Base-by-base conservation (phyloP, 1,140 invertebrate species). In the Ceratina australensis region DNA sequence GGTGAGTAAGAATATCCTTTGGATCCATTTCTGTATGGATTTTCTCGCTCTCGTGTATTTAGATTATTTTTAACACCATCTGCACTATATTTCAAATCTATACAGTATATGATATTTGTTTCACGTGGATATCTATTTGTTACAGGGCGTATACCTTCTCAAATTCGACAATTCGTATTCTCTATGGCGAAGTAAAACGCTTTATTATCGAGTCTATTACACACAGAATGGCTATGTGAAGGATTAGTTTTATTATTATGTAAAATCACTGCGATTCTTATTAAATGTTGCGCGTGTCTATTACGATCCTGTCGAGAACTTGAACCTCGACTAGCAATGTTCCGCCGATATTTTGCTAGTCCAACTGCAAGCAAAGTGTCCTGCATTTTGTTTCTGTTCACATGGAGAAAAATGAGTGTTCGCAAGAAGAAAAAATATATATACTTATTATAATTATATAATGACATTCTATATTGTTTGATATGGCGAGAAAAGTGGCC, bases 111-210 rank as follows among this genome's bases (percentile, higher is more conserved):
- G n/a, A 26, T 26, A 60, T n/a, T 50, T 4, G 24, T 60, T 3
- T 0, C 7, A 0, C 16, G 54, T 16, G 5, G 10, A 42, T 66
- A 54, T 54, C 73, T 73, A 60, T 60, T 59, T 42, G 47, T 82
- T 89, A 12, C 82, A 91, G 90, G 99, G 99, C 52, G 97, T 99
- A 52, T 99, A 99, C 93, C 93, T 99, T 89, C 93, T 99, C 12
- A 99, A 99, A 93, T 99, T 99, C 93, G 99, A 99, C 93, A 99
- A 99, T 93, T 98, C 98, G 0, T 99, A 99, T 92, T 99, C 98
- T 57, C 93, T 99, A 72, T 99, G 98, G 98, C 95, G 99, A 86
- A 99, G 98, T 84, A 99, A 99, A 95, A 99, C 98, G 15, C 94
- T 99, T 33, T 99, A 99, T 91, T 99, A 99, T 92, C 94, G 98